Percentiles rank a stretch among this genome's conserved stretches.
Conservation (phyloP, 2,113 vertebrate genomes). For the Alosa alosa region DNA sequence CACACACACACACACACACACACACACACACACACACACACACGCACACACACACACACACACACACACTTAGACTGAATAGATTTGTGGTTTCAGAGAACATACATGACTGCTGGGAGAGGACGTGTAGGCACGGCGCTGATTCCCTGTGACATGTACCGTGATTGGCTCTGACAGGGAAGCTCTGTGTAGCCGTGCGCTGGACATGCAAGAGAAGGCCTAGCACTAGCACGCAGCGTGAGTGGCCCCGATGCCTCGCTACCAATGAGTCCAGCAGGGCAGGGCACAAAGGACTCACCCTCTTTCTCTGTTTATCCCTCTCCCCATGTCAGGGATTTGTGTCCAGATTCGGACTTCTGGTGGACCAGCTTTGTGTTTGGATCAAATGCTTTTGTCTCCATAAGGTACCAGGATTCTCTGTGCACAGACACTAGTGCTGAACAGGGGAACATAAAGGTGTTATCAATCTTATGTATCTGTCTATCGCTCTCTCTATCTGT, state of each 20-base stretch:
- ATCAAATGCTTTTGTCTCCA: no score
- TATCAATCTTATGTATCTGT: background rate
- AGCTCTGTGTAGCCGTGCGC: background rate
- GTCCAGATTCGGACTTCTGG: no score
- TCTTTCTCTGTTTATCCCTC: no score
- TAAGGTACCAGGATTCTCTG: no score
- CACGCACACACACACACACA: constrained; percentile 19
- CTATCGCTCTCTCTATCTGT: background rate
- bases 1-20: background rate
- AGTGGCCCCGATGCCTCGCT: background rate
- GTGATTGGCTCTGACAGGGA: background rate
- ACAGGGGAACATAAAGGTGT: no score
- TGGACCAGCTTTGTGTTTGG: no score
- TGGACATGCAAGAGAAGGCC: background rate
- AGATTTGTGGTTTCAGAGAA: background rate
- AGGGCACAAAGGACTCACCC: no score
- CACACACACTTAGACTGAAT: background rate
- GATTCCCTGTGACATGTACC: background rate
- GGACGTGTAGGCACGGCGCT: background rate
- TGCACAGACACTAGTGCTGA: no score
- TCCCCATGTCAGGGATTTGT: no score
- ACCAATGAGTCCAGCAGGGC: background rate
- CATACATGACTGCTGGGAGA: background rate
- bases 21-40: constrained; percentile 26
- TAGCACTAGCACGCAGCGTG: background rate